These are phyloP conservation scores for Meandrusa payeni DNA, from an alignment of 2,888 invertebrate species.

Conservation along the genomic window DNA sequence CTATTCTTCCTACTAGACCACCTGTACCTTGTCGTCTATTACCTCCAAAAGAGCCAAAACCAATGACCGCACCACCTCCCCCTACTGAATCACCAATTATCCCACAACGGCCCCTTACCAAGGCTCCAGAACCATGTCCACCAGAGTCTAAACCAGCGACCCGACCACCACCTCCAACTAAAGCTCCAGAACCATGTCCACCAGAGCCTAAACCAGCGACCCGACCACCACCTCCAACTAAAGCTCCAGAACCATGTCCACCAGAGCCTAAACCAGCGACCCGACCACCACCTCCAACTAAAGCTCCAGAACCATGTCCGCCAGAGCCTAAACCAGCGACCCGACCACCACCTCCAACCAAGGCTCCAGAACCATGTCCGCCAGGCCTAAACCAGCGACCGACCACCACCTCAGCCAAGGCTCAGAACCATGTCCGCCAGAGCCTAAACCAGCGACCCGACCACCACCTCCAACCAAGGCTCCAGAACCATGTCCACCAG, in stretches of 20 bases:
- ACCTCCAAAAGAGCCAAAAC: not conserved
- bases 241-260: too few relatives aligned
- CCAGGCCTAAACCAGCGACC: not conserved
- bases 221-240: not conserved
- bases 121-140: not conserved
- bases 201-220: too few relatives aligned
- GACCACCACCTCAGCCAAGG: not conserved
- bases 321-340: not conserved
- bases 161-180: not conserved
- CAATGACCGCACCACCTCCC: not conserved
- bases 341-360: not conserved
- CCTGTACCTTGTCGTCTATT: too few relatives aligned
- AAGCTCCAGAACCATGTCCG: not conserved
- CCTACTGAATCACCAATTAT: conserved; percentile 3
- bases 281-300: not conserved
- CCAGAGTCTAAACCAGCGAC: not conserved
- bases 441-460: not conserved
- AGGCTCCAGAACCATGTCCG: conserved; percentile 1
- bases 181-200: too few relatives aligned
- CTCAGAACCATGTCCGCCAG: not conserved
- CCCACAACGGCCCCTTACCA: not conserved
- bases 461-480: conserved; percentile 5
- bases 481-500: not conserved
- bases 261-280: too few relatives aligned
- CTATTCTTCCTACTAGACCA: too few relatives aligned